Evolutionary conservation across 1,140 invertebrate species (phyloP).

Genomic region (Marisa cornuarietis): DNA sequence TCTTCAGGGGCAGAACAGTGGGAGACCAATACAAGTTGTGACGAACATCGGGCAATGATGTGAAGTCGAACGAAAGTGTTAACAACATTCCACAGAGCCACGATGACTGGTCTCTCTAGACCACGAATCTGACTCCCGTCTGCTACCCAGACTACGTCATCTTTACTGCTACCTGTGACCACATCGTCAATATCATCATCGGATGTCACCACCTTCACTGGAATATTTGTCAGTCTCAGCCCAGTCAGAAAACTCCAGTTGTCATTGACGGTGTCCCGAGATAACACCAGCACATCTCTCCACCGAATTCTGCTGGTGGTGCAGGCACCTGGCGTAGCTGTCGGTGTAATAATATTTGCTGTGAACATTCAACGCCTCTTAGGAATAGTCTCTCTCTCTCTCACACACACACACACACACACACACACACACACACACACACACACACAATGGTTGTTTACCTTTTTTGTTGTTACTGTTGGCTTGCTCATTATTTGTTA

Average conservation of each 20-base stretch:
- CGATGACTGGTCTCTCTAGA: neutral
- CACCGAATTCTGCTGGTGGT: neutral
- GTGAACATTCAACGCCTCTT: no score
- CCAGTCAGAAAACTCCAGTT: neutral
- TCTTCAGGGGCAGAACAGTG: neutral
- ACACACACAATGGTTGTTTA: no score
- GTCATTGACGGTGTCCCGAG: neutral
- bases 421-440: no score
- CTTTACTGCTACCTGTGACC: neutral
- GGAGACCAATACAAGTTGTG: neutral
- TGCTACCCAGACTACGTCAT: neutral
- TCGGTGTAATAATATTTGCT: no score
- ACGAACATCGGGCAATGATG: neutral
- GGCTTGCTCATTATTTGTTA: no score
- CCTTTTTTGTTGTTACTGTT: no score
- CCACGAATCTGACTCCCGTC: neutral
- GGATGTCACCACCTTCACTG: neutral
- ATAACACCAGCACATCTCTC: neutral
- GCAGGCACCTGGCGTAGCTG: no score
- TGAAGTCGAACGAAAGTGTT: neutral
- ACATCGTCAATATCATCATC: neutral
- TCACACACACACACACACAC: neutral
- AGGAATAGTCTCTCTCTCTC: neutral
- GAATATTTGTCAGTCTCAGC: neutral
- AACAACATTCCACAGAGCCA: neutral